Conservation (phyloP, 2,888 invertebrate species). For the Sesia bembeciformis region DNA sequence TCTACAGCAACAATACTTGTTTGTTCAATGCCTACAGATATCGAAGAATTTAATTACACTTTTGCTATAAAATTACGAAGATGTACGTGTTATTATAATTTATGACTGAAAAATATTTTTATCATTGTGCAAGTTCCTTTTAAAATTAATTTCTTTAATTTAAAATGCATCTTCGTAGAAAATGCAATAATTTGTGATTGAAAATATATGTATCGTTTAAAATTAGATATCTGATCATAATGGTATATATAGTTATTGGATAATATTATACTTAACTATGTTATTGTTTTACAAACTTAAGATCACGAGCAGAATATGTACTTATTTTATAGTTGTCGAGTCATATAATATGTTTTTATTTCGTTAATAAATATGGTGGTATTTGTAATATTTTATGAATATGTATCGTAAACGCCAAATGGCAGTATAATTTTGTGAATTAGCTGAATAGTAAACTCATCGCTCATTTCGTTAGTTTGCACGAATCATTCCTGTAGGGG, state of each 20-base stretch:
- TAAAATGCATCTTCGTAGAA: slow-evolving; percentile 2
- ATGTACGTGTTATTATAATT: slow-evolving; percentile 1
- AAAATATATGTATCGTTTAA: slow-evolving; percentile 13
- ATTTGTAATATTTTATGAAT: background rate
- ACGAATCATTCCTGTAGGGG: slow-evolving; percentile 77
- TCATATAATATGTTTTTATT: background rate
- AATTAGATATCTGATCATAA: slow-evolving; percentile 6
- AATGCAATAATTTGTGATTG: slow-evolving; percentile 27
- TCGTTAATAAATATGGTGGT: background rate
- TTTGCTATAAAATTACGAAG: background rate
- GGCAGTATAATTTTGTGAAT: background rate
- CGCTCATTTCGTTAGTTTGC: slow-evolving; percentile 73
- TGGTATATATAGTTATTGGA: slow-evolving; percentile 16
- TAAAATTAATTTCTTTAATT: background rate
- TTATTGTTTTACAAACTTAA: background rate
- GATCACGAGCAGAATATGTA: background rate
- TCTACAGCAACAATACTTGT: background rate
- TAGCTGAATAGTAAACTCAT: slow-evolving; percentile 20
- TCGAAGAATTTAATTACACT: background rate
- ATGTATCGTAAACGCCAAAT: background rate
- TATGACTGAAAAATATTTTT: background rate
- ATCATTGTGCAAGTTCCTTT: background rate
- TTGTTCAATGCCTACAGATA: too few relatives aligned
- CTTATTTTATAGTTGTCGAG: background rate
- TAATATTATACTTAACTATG: slow-evolving; percentile 4